These are phyloP conservation scores for Amblyjoppa fuscipennis DNA, from an alignment of 2,888 invertebrate genomes.

Conservation along the genomic window DNA sequence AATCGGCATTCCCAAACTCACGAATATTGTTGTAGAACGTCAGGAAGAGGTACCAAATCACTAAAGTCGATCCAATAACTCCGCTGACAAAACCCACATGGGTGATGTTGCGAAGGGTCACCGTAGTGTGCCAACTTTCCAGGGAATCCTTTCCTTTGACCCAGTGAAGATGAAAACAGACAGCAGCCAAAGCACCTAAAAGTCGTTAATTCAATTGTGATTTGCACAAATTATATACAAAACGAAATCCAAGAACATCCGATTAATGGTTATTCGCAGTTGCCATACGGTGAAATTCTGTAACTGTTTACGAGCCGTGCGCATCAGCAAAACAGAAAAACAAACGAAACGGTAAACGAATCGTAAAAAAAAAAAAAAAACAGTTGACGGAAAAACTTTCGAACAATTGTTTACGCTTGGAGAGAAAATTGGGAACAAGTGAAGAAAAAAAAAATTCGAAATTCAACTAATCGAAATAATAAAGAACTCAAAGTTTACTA, in stretches of 20 bases:
- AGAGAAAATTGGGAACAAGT: background rate
- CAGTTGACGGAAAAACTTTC: background rate
- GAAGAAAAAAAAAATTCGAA: background rate
- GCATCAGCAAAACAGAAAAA: background rate
- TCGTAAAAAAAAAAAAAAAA: background rate
- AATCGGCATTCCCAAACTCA: conserved; percentile 65
- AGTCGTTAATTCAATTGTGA: background rate
- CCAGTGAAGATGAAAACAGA: conserved; percentile 76
- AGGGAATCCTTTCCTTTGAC: conserved; percentile 71
- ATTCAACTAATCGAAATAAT: background rate
- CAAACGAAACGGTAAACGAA: background rate
- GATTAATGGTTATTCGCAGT: background rate
- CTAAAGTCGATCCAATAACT: conserved; percentile 68
- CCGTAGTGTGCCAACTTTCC: conserved; percentile 72
- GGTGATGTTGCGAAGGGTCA: conserved; percentile 72
- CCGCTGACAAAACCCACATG: conserved; percentile 73
- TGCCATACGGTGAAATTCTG: background rate
- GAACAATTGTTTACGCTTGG: background rate
- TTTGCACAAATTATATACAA: background rate
- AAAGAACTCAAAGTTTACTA: conserved; percentile 60
- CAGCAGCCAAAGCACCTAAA: conserved; percentile 70
- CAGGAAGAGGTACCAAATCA: conserved; percentile 76
- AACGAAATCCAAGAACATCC: background rate
- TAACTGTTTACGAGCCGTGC: too few species aligned
- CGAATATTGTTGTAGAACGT: conserved; percentile 74